Conservation (phyloP, 2,113 vertebrate genomes). For the Pandion haliaetus region DNA sequence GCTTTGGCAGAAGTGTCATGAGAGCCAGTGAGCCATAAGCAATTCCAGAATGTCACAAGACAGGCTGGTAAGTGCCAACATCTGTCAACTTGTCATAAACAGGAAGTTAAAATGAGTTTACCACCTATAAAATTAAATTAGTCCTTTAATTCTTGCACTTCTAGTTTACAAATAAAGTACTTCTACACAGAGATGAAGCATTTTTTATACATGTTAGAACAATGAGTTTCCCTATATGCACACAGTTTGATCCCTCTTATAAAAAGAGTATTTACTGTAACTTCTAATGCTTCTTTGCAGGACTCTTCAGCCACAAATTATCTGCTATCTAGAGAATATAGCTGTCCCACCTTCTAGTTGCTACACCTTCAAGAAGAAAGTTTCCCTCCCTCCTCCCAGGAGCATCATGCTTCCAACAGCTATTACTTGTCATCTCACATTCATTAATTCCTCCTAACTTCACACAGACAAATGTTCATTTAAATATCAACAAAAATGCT, state of each 20-base stretch:
- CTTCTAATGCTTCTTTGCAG: not conserved
- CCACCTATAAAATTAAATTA: not conserved
- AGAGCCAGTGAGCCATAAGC: not conserved
- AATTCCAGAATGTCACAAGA: not conserved
- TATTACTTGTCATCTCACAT: too few relatives aligned
- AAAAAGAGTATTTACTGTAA: not conserved
- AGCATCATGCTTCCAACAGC: not conserved
- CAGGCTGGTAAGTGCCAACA: not conserved
- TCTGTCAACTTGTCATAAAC: not conserved
- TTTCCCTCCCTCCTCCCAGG: not conserved
- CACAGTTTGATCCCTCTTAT: not conserved
- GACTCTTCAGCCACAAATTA: not conserved
- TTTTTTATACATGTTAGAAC: not conserved
- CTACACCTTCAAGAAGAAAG: not conserved
- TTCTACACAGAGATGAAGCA: not conserved
- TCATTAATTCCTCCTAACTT: not conserved
- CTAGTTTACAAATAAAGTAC: not conserved
- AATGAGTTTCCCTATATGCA: not conserved
- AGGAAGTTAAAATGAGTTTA: not conserved
- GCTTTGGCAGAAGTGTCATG: not conserved
- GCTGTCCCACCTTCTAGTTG: not conserved
- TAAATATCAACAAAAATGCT: not conserved
- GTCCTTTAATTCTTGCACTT: not conserved
- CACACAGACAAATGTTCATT: not conserved
- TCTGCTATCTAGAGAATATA: not conserved